Base-by-base conservation (phyloP, 1,140 invertebrate genomes). In the Nasonia longicornis region DNA sequence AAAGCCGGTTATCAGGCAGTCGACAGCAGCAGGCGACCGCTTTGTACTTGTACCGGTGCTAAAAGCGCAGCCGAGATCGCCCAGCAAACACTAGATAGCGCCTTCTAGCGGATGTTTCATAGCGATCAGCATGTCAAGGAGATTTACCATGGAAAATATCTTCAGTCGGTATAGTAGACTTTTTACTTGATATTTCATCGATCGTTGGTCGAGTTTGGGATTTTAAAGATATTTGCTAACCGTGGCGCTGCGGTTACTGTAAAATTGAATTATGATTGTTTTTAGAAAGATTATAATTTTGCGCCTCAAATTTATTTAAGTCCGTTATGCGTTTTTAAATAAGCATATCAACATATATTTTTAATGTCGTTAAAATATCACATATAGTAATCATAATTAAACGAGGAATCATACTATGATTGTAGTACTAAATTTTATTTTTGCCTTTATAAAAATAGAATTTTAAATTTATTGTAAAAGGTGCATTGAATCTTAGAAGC, bases 1-100 rank as follows among this genome's bases (percentile, higher is more conserved):
- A 75, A 81, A 71, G 80, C 80, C 74, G 74, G 72, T 76, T 81
- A 76, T 81, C 79, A 22, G 3, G 16, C 42, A 16, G 63, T 58
- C 31, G 20, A 48, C 20, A 45, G 31, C 69, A 71, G 42, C 63
- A 20, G 11, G 45, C 48, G 12, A 35, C 10, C 22, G 3, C 58
- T 22, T 29, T 35, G 20, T 42, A 22, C 52, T 71, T 71, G 20
- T 42, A 38, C 35, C 35, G 35, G 35, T 22, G 35, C 64, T 26
- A 67, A 38, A 71, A 20, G 35, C 16, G 31, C 8, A 58, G 16
- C 4, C 20, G 35, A 35, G 52, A 58, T n/a, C 20, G 16, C 52
- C 16, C 52, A n/a, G n/a, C 52, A 58, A 70, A 8, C 11, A 4
- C 10, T 31, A 12, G 35, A 20, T 69, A 14, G 64, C 64, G 75